These are phyloP conservation scores for Montipora foliosa DNA, from an alignment of 64 coral and sea anemone species.

Conservation along the genomic window DNA sequence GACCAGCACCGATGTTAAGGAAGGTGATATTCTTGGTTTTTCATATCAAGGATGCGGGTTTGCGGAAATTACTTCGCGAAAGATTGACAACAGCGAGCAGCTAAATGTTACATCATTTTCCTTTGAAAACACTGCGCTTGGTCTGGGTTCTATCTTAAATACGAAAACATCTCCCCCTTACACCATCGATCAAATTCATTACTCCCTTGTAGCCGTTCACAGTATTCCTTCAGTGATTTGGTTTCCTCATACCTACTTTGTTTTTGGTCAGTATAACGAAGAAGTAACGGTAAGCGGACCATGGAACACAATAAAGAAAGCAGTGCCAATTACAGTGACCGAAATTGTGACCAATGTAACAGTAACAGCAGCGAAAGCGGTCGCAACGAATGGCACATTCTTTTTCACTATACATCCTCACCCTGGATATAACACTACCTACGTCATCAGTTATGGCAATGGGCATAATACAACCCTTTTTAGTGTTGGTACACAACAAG, in stretches of 20 bases:
- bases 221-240: neutral
- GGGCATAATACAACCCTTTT: conserved; percentile 12
- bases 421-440: conserved; percentile 71
- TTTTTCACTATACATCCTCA: conserved; percentile 65
- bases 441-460: conserved; percentile 41
- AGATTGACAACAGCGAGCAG: neutral
- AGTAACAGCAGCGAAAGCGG: conserved; percentile 38
- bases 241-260: conserved; percentile 22
- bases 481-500: neutral
- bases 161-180: neutral
- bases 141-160: neutral
- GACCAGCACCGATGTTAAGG: conserved; percentile 30
- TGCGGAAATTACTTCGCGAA: conserved; percentile 16
- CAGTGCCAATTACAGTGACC: conserved; percentile 27
- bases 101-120: conserved; percentile 5
- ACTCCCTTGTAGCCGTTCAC: neutral
- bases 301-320: neutral
- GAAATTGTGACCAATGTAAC: conserved; percentile 45
- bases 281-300: conserved; percentile 11
- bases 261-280: conserved; percentile 17
- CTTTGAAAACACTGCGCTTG: neutral
- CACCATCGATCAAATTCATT: neutral
- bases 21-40: conserved; percentile 47
- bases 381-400: conserved; percentile 43
- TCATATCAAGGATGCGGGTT: conserved; percentile 22